Evolutionary conservation across 2,113 vertebrate species (phyloP).

Genomic region (Crotophaga sulcirostris): DNA sequence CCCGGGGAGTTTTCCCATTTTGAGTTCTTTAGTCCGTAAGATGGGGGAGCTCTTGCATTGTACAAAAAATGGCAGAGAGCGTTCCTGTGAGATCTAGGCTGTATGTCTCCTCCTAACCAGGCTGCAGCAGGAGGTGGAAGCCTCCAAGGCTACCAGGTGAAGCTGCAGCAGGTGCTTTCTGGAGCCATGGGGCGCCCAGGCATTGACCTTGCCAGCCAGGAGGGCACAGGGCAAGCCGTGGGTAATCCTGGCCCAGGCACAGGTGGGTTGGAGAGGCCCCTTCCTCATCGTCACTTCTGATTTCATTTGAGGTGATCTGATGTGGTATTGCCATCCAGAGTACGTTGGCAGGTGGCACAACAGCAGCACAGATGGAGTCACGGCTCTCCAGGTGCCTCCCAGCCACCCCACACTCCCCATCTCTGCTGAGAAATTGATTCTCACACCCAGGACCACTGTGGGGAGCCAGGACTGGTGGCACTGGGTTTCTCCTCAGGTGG

Average conservation of each 20-base stretch:
- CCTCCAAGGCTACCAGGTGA: not conserved
- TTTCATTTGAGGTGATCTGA: rapidly evolving
- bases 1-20: not conserved
- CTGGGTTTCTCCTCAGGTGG: not conserved
- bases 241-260: not conserved
- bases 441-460: rapidly evolving
- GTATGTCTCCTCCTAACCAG: not conserved
- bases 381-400: rapidly evolving
- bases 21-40: constrained; percentile 59
- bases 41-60: constrained; percentile 75
- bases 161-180: not conserved
- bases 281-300: not conserved
- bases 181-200: not conserved
- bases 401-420: rapidly evolving
- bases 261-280: not conserved
- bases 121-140: not conserved
- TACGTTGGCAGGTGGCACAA: rapidly evolving
- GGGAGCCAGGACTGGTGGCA: rapidly evolving
- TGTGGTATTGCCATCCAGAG: rapidly evolving
- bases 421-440: rapidly evolving
- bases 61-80: not conserved
- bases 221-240: not conserved
- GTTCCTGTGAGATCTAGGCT: not conserved
- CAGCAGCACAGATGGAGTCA: rapidly evolving
- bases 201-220: rapidly evolving